These are phyloP conservation scores for Diorhabda elongata DNA, from an alignment of 1,140 invertebrate genomes.

Conservation along the genomic window DNA sequence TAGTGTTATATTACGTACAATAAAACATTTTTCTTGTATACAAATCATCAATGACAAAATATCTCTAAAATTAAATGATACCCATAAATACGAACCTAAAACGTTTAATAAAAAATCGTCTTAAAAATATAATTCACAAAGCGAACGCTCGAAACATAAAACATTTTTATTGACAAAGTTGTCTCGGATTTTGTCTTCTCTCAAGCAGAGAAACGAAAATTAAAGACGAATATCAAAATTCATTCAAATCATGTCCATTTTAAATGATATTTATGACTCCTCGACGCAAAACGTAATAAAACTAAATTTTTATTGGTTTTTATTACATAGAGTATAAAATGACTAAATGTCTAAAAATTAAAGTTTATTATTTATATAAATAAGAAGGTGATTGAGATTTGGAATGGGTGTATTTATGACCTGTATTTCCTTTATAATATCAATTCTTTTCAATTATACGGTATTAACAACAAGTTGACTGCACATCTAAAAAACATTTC, in stretches of 20 bases:
- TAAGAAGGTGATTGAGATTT: no score
- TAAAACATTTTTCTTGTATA: background rate
- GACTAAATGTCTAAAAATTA: no score
- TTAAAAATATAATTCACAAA: background rate
- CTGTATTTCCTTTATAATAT: no score
- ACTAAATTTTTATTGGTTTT: background rate
- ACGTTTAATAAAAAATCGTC: background rate
- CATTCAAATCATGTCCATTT: conserved; percentile 2
- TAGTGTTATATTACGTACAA: no score
- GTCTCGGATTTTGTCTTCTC: background rate
- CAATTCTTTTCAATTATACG: no score
- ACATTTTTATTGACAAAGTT: conserved; percentile 3
- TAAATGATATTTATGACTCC: background rate
- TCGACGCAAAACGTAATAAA: background rate
- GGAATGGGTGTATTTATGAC: no score
- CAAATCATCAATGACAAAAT: background rate
- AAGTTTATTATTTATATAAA: no score
- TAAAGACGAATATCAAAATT: conserved; percentile 1
- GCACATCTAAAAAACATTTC: no score
- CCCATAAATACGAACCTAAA: background rate
- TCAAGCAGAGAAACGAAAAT: background rate
- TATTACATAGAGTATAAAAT: background rate
- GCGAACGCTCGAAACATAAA: conserved; percentile 2
- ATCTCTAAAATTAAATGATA: background rate
- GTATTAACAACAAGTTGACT: no score